These are phyloP conservation scores for Myxocyprinus asiaticus DNA, from an alignment of 2,113 vertebrate species.

Conservation along the genomic window DNA sequence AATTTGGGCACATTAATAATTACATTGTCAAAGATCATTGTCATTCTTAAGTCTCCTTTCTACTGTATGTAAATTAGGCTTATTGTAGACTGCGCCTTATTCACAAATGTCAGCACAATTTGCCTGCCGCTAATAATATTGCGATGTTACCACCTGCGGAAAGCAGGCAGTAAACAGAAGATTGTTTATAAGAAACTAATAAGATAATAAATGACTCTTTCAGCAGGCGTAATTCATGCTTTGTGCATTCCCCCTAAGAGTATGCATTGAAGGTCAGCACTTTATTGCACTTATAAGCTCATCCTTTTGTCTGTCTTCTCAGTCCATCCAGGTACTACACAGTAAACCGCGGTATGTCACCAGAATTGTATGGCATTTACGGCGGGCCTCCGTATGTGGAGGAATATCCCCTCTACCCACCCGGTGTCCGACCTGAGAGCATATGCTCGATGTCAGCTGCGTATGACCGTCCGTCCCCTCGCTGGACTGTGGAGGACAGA, in stretches of 20 bases:
- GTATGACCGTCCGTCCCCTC: conserved; percentile 78
- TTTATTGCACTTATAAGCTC: neutral
- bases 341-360: conserved; percentile 73
- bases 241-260: neutral
- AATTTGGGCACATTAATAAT: no score
- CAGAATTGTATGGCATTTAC: conserved; percentile 81
- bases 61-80: no score
- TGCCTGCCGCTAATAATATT: no score
- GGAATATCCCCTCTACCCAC: conserved; percentile 85
- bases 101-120: no score
- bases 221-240: no score
- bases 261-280: neutral
- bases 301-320: conserved; percentile 2
- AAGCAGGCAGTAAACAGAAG: no score
- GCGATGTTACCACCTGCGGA: no score
- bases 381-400: conserved; percentile 81
- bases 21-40: no score
- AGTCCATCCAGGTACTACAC: conserved; percentile 86
- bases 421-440: conserved; percentile 87
- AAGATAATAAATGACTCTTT: no score
- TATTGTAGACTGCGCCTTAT: no score
- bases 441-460: conserved; percentile 90
- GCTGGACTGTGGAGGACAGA: conserved; percentile 85
- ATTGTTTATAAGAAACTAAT: no score
- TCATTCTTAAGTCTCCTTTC: no score